phyloP scores from a whole-genome alignment of 1,140 invertebrate genomes.

The Aphidius gifuensis region DNA sequence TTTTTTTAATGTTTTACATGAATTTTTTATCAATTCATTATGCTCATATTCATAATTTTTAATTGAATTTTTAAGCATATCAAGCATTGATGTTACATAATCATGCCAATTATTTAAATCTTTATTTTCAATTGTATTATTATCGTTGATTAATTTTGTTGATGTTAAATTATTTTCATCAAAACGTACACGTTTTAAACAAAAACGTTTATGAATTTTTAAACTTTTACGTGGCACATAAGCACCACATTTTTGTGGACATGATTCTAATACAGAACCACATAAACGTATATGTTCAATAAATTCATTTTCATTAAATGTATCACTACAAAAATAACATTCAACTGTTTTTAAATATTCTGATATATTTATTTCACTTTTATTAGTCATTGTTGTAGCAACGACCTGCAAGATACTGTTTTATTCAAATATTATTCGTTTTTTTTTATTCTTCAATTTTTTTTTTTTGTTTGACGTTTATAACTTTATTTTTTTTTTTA shows the following conservation, averaged over 20 bases:
- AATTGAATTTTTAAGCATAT: slow-evolving; percentile 32
- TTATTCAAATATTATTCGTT: not conserved
- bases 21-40: slow-evolving; percentile 24
- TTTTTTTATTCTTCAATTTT: not conserved
- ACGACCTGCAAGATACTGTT: not conserved
- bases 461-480: not conserved
- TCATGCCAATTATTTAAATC: slow-evolving; percentile 32
- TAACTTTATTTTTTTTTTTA: not conserved
- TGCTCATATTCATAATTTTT: slow-evolving; percentile 34
- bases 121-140: slow-evolving; percentile 6
- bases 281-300: slow-evolving; percentile 66
- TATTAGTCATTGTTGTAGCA: slow-evolving; percentile 4
- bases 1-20: slow-evolving; percentile 25
- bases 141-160: not conserved
- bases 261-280: slow-evolving; percentile 66
- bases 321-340: slow-evolving; percentile 64
- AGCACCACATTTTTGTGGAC: slow-evolving; percentile 63
- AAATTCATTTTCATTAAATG: slow-evolving; percentile 56
- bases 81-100: slow-evolving; percentile 35
- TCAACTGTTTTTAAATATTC: not conserved
- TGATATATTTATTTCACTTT: not conserved
- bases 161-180: slow-evolving; percentile 13
- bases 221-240: slow-evolving; percentile 63
- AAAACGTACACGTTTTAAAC: slow-evolving; percentile 30
- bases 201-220: slow-evolving; percentile 59